Conservation (phyloP, 2,888 invertebrate genomes). For the Pherbina coryleti region DNA sequence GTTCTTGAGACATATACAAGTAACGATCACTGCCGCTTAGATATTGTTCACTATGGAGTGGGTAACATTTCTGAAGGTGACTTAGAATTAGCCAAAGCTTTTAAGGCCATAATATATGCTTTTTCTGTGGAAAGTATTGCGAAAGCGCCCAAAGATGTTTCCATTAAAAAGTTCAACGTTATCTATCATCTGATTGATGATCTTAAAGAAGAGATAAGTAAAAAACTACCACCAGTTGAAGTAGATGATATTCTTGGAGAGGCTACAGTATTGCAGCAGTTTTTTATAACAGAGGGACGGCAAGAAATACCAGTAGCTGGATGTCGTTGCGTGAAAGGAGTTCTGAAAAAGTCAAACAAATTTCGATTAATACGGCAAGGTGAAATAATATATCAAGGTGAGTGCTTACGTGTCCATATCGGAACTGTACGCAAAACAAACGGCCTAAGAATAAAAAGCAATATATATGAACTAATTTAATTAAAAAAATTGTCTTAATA, state of each 20-base stretch:
- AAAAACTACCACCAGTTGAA: constrained; percentile 77
- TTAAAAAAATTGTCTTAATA: too few relatives aligned
- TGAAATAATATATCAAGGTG: constrained; percentile 80
- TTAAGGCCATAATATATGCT: constrained; percentile 85
- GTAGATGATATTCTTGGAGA: constrained; percentile 86
- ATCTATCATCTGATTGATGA: constrained; percentile 95
- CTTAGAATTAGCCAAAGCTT: constrained; percentile 82
- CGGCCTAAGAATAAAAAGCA: too few relatives aligned
- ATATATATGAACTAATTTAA: too few relatives aligned
- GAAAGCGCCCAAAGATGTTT: constrained; percentile 69
- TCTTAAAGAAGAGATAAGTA: constrained; percentile 82
- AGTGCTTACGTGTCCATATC: constrained; percentile 30
- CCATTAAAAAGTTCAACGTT: constrained; percentile 82
- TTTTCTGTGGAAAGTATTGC: constrained; percentile 82
- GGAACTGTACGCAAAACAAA: too few relatives aligned
- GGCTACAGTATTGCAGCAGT: constrained; percentile 87
- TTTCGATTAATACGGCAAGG: constrained; percentile 79
- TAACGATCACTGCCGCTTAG: constrained; percentile 80
- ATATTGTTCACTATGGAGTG: constrained; percentile 91
- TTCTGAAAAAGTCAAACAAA: constrained; percentile 76
- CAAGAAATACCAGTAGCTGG: constrained; percentile 90
- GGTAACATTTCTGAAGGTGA: constrained; percentile 88
- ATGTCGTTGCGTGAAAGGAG: constrained; percentile 85
- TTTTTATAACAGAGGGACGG: constrained; percentile 82
- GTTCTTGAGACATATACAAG: constrained; percentile 88